Base-by-base conservation (phyloP, 2,113 vertebrate genomes). In the Craseonycteris thonglongyai region DNA sequence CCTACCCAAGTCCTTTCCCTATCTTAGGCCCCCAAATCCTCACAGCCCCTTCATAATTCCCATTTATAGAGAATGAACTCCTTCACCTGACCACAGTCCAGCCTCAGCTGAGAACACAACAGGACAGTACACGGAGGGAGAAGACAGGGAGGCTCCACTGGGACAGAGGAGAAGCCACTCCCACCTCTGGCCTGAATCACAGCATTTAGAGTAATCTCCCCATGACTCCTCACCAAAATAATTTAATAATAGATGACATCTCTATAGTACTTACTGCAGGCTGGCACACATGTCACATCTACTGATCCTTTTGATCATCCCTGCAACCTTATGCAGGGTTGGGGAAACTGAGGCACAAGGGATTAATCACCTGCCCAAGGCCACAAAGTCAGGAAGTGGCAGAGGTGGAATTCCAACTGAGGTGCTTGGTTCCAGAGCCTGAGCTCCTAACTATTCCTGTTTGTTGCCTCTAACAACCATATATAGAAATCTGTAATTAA, bases 311-410 rank as follows among this genome's bases (percentile, higher is more conserved):
- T 33, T 72, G 49, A 88, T 86, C 15, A 40, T 56, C 35, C 66
- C 54, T 47, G n/a, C 9, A 35, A 42, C 68, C 8, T 59, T 59
- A 19, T 3, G 7, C n/a, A 30, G 22, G 21, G 35, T 75, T 65
- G 56, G 54, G 66, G 65, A 88, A 72, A 95, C 54, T 18, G 54
- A 86, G 63, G 79, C 54, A 63, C 24, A 42, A 6, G 82, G 51
- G 33, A 2, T 76, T 90, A 93, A n/a, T 96, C 88, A 96, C 47
- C 71, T 56, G 47, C 82, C 91, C 42, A 24, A 94, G 56, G 54
- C 38, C 81, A 66, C 61, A 65, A 2, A 47, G 21, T 21, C 4
- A 95, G 78, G 80, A 85, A 95, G 15, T 21, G 51, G 72, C 72
- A 74, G 38, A 38, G 65, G 22, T 19, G 72, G 83, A 80, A 66